Percentiles rank a stretch among this genome's conserved stretches.
Conservation (phyloP, 2,797 vertebrate species). For the Gymnocypris eckloni region DNA sequence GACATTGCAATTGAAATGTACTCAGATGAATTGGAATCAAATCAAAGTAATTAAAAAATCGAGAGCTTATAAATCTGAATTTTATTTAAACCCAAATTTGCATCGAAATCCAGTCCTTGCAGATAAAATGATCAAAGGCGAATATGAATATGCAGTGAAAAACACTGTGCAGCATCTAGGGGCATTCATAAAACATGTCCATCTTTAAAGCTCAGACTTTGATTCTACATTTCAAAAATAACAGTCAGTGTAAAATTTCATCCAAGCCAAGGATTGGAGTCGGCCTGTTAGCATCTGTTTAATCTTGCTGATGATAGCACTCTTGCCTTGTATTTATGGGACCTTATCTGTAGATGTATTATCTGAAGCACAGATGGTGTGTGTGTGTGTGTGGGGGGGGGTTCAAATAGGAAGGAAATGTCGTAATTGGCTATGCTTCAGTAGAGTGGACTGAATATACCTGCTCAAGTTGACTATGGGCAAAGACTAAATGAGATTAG, state of each 20-base stretch:
- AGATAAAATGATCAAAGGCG: conserved; percentile 5
- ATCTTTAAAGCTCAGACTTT: not conserved
- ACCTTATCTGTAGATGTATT: conserved; percentile 70
- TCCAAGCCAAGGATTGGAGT: conserved; percentile 63
- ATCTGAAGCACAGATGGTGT: conserved; percentile 80
- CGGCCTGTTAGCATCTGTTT: conserved; percentile 72
- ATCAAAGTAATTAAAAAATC: not conserved
- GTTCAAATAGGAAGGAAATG: conserved; percentile 68
- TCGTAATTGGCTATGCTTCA: conserved; percentile 69
- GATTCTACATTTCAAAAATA: conserved; percentile 30
- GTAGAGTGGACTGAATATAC: conserved; percentile 69
- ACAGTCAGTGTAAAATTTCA: conserved; percentile 58
- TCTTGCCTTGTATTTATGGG: conserved; percentile 74
- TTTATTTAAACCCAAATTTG: not conserved
- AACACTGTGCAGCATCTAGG: not conserved
- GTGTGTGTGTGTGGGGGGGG: conserved; percentile 44
- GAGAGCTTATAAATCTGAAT: not conserved
- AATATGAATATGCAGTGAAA: not conserved
- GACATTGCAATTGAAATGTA: not conserved
- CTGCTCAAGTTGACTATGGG: conserved; percentile 65
- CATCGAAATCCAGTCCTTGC: not conserved
- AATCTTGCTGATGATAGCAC: conserved; percentile 80
- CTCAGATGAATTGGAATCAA: not conserved
- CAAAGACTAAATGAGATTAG: conserved; percentile 60
- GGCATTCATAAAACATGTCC: conserved; percentile 3